These are phyloP conservation scores for Lepidochitona cinerea DNA, from an alignment of 2,888 invertebrate genomes.

Conservation along the genomic window DNA sequence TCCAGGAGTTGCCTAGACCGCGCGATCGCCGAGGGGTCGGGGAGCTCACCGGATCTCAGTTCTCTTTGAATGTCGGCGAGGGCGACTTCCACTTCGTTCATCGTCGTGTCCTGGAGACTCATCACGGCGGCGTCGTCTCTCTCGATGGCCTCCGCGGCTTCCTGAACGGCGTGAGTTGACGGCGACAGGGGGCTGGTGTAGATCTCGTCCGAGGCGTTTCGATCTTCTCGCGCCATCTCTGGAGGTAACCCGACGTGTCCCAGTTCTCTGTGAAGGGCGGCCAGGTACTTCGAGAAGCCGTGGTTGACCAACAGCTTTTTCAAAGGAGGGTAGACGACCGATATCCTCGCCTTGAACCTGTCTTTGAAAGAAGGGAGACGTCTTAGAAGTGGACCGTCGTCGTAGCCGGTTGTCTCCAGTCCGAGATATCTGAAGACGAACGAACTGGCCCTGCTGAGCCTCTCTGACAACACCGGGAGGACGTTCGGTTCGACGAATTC, in stretches of 20 bases:
- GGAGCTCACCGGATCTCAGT: neutral
- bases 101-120: neutral
- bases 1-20: neutral
- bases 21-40: neutral
- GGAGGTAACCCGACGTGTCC: neutral
- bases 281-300: neutral
- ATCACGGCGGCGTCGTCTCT: neutral
- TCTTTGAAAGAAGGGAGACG: neutral
- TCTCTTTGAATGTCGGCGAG: neutral
- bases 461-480: neutral
- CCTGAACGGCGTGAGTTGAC: neutral
- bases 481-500: neutral
- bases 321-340: neutral
- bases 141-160: neutral
- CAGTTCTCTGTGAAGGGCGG: neutral
- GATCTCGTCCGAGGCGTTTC: neutral
- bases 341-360: neutral
- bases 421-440: neutral
- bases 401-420: neutral
- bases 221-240: neutral
- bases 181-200: neutral
- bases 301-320: neutral
- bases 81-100: neutral
- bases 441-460: neutral
- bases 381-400: neutral